Evolutionary conservation across 2,888 invertebrate genomes (phyloP), one percentile per base, ranked within the genome.

Genomic region (Spialia ferax): DNA sequence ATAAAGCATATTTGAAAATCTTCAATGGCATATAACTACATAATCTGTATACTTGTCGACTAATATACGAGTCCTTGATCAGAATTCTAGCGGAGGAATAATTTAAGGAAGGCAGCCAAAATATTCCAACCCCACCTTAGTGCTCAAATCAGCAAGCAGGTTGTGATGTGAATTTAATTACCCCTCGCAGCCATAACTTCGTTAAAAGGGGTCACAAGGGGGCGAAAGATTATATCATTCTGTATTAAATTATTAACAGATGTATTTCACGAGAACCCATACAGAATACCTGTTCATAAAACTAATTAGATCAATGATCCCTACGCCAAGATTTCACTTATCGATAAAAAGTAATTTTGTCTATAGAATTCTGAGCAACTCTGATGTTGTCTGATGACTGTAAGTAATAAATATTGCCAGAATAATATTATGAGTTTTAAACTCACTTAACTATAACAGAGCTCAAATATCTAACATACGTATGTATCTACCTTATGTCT

Each of bases 161-260:
- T 32, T 32, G 42, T 7, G 42, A 42, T 42, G 15, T 42, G 42
- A 42, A 42, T 42, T 42, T 42, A 42, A 42, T 42, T 42, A 42
- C 15, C 42, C 15, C 42, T 42, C 42, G 42, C 15, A 42, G 15
- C 15, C 45, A 18, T 45, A 18, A 45, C 45, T 45, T 45, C 0
- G 18, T 15, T 35, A 18, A 18, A 18, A 42, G 45, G 18, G 18
- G 15, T 45, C 45, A 45, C 45, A 35, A 35, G 13, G 13, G 13
- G 35, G 35, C 35, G 35, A 35, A 35, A 35, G 13, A 2, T 2
- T 13, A 35, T 35, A 26, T 35, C 13, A 35, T 35, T 35, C 13
- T 35, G 3, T 26, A 35, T 35, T 45, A 8, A 45, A 18, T 45
- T 42, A 45, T 45, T 45, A 15, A 42, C 10, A 18, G 11, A 45